Evolutionary conservation across 2,888 invertebrate species (phyloP).

Genomic region (Escarpia spicata): DNA sequence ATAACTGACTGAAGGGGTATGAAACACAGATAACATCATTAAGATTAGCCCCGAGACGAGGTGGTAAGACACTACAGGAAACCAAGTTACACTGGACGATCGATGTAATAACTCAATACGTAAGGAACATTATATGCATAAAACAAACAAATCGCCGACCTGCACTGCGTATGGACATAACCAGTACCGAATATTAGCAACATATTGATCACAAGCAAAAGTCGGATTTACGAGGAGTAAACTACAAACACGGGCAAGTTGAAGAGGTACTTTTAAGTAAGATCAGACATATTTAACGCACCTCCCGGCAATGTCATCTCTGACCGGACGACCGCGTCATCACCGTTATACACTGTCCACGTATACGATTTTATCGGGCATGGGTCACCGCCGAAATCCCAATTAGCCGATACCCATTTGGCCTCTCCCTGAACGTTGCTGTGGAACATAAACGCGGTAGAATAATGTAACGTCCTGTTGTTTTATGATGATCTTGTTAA

Average conservation of each 20-base stretch:
- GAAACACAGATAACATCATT: too few relatives aligned
- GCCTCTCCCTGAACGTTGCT: background rate
- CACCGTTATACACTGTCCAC: conserved; percentile 49
- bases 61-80: too few relatives aligned
- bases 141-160: too few relatives aligned
- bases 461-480: background rate
- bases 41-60: too few relatives aligned
- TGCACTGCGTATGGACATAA: too few relatives aligned
- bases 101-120: too few relatives aligned
- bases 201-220: too few relatives aligned
- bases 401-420: conserved; percentile 42
- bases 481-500: background rate
- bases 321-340: conserved; percentile 42
- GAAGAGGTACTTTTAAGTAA: too few relatives aligned
- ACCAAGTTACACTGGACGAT: too few relatives aligned
- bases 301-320: background rate
- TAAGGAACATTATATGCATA: too few relatives aligned
- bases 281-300: background rate
- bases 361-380: conserved; percentile 50
- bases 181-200: too few relatives aligned
- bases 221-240: background rate
- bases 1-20: too few relatives aligned
- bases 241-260: background rate
- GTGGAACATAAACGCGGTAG: background rate
- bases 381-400: conserved; percentile 53